Percentiles rank a stretch among this genome's conserved stretches.
Evolutionary conservation across 2,888 invertebrate species (phyloP).

Genomic region (Rhodophaea formosa): DNA sequence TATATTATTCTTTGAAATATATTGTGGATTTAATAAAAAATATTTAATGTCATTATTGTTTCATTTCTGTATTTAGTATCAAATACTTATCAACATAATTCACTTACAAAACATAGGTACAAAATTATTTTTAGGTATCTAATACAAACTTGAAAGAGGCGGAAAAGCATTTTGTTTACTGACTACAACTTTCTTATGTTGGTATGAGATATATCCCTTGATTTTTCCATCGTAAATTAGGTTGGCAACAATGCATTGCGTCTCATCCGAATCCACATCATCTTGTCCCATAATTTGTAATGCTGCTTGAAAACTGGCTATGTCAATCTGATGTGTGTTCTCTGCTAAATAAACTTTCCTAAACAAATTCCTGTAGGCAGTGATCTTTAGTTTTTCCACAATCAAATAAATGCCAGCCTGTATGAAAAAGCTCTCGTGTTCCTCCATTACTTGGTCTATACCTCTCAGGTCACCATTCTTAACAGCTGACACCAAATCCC

Average conservation of each 20-base stretch:
- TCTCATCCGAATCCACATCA: slow-evolving; percentile 96
- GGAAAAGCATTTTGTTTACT: slow-evolving; percentile 99
- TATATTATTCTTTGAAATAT: slow-evolving; percentile 80
- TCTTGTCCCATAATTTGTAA: slow-evolving; percentile 89
- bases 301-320: slow-evolving; percentile 91
- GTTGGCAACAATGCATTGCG: slow-evolving; percentile 97
- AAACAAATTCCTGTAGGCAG: slow-evolving; percentile 97
- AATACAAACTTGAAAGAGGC: slow-evolving; percentile 83
- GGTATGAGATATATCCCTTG: slow-evolving; percentile 98
- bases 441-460: slow-evolving; percentile 91
- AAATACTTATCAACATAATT: neutral
- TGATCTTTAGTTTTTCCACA: slow-evolving; percentile 96
- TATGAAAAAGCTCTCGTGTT: slow-evolving; percentile 95
- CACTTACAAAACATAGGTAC: neutral
- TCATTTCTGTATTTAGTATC: slow-evolving; percentile 39
- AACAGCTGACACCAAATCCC: slow-evolving; percentile 93
- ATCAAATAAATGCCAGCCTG: slow-evolving; percentile 98
- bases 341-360: slow-evolving; percentile 91
- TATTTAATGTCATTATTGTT: slow-evolving; percentile 62
- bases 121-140: slow-evolving; percentile 19
- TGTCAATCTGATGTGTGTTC: slow-evolving; percentile 93
- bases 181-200: slow-evolving; percentile 97
- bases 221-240: slow-evolving; percentile 98
- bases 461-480: slow-evolving; percentile 93
- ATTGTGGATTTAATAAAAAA: slow-evolving; percentile 80